These are phyloP conservation scores for Cromileptes altivelis DNA, from an alignment of 2,113 vertebrate genomes.

Conservation along the genomic window DNA sequence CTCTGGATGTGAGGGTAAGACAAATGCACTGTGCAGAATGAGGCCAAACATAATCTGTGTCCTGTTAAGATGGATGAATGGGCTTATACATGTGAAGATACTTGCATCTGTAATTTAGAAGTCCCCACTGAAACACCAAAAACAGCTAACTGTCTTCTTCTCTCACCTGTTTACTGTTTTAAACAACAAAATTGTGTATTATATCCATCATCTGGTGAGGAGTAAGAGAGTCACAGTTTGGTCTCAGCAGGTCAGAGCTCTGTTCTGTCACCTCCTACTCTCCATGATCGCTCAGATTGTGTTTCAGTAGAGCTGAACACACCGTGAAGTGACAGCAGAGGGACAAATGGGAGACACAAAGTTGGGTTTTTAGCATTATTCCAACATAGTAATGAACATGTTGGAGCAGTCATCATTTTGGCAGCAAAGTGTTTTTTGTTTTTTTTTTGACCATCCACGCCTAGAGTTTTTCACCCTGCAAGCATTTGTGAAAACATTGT, in stretches of 20 bases:
- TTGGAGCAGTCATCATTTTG: neutral
- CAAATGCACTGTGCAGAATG: neutral
- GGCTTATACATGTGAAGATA: neutral
- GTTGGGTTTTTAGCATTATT: neutral
- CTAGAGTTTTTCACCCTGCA: neutral
- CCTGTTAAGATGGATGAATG: neutral
- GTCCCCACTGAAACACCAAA: neutral
- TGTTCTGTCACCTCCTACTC: neutral
- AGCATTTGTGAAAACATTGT: neutral
- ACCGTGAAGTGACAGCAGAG: neutral
- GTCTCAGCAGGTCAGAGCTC: neutral
- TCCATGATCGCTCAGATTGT: neutral
- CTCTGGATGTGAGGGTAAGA: constrained; percentile 91
- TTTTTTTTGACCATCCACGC: neutral
- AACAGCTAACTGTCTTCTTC: neutral
- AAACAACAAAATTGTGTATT: neutral
- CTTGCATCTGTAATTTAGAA: neutral
- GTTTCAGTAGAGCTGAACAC: neutral
- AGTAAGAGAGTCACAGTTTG: neutral
- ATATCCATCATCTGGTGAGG: neutral
- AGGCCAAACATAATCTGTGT: neutral
- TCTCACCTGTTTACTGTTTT: neutral
- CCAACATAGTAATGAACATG: neutral
- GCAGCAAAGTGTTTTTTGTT: neutral
- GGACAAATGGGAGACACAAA: neutral